Conservation (phyloP, 2,797 vertebrate species). For the Sciaenops ocellatus region DNA sequence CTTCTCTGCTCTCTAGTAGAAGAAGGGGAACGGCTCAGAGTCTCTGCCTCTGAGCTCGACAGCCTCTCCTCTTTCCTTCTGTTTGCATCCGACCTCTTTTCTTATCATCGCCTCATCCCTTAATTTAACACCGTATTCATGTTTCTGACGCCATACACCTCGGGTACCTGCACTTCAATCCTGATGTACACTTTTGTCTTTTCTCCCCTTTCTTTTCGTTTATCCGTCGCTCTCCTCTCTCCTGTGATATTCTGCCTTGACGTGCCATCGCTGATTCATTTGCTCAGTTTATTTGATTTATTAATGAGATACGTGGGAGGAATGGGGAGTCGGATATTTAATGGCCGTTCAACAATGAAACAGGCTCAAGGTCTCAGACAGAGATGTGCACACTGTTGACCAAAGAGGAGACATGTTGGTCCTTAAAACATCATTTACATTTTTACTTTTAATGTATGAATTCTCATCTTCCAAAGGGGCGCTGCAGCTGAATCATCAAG, state of each 20-base stretch:
- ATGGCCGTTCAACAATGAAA: slow-evolving; percentile 18
- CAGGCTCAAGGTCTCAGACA: slow-evolving; percentile 9
- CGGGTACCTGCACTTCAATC: background rate
- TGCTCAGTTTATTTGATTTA: slow-evolving; percentile 43
- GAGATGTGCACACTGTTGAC: background rate
- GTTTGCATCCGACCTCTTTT: slow-evolving; percentile 1
- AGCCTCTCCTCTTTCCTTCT: slow-evolving; percentile 13
- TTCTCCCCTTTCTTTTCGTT: background rate
- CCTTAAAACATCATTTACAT: background rate
- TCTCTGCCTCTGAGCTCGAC: background rate
- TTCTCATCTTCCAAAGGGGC: background rate
- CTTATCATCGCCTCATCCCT: background rate
- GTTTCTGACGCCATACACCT: background rate
- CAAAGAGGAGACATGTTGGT: background rate
- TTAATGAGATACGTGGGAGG: slow-evolving; percentile 45
- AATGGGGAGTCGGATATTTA: slow-evolving; percentile 19
- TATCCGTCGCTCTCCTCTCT: background rate
- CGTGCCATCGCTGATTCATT: slow-evolving; percentile 13
- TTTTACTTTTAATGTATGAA: background rate
- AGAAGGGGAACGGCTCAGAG: slow-evolving; percentile 57
- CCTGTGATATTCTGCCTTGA: slow-evolving; percentile 26
- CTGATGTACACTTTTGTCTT: background rate
- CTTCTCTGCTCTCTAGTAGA: slow-evolving; percentile 31
- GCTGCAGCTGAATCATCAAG: too few species aligned
- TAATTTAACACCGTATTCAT: background rate